Evolutionary conservation across 2,888 invertebrate genomes (phyloP), one percentile per base, ranked within the genome.

Genomic region (Griposia aprilina): DNA sequence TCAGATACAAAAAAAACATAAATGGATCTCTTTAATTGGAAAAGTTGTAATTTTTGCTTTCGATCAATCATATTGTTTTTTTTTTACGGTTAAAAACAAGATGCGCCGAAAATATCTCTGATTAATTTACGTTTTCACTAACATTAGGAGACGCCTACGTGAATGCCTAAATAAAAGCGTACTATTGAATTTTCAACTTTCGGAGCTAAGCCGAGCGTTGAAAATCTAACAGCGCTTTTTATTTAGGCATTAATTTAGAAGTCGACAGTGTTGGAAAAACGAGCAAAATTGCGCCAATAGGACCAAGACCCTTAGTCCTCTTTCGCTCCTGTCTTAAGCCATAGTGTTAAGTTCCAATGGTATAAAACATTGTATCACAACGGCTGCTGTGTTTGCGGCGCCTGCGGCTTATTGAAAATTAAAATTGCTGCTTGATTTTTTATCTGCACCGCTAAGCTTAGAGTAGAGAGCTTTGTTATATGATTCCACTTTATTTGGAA

Each of bases 391-490:
- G 92, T 93, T 94, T 93, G 93, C 90, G 88, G 87, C 91, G 94
- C 95, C 96, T 94, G 91, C 90, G 86, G 96, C 95, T 94, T 93
- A 95, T 95, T 93, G 94, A 93, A 96, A 96, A 96, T 96, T 96
- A 96, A 96, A 96, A 95, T 94, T 93, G 93, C 93, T 92, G 91
- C 92, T 91, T 91, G 90, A 86, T 89, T 93, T 93, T 94, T 94
- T 95, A 93, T 94, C 91, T 92, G 92, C 92, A 90, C 92, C 92
- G 89, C 91, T 92, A 91, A 90, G 89, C 90, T 92, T 90, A 91
- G 89, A 86, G 87, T 90, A 92, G 89, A 87, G 87, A 75, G 90
- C 91, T 92, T 93, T 94, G 93, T 79, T 41, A 41, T 7, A 41
- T 10, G 74, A 75, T 85, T 86, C 80, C 82, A 77, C 85, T 87